These are phyloP conservation scores for Rhodophaea formosa DNA, from an alignment of 2,888 invertebrate species.

Conservation along the genomic window DNA sequence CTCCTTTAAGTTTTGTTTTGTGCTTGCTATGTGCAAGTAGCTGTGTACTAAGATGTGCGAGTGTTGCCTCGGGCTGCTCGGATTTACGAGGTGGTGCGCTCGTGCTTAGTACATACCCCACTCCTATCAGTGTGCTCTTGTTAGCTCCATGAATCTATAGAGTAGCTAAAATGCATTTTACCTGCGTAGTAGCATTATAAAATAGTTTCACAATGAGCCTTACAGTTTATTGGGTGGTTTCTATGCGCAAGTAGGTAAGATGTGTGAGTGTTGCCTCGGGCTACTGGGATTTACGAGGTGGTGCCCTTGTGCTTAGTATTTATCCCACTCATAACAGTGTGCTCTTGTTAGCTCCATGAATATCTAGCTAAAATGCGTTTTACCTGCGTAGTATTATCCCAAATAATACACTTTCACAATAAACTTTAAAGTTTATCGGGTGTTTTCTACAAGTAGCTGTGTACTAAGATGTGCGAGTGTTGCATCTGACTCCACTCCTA, in stretches of 20 bases:
- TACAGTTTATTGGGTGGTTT: too few species aligned
- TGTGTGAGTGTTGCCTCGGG: conserved; percentile 49
- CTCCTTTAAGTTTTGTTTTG: too few species aligned
- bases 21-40: conserved; percentile 26
- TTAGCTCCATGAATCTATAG: background rate
- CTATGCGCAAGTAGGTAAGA: conserved; percentile 34
- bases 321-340: conserved; percentile 33
- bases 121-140: conserved; percentile 19
- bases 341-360: background rate
- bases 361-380: background rate
- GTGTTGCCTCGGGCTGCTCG: conserved; percentile 51
- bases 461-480: conserved; percentile 42
- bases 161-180: background rate
- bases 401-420: too few species aligned
- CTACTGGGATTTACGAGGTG: conserved; percentile 65
- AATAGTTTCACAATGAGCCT: too few species aligned
- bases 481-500: conserved; percentile 42
- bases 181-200: too few species aligned
- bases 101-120: conserved; percentile 51
- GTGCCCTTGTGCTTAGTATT: conserved; percentile 56
- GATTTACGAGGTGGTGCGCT: conserved; percentile 67
- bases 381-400: too few species aligned
- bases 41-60: conserved; percentile 41
- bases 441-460: conserved; percentile 51
- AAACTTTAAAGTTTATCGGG: conserved; percentile 47